Evolutionary conservation across 2,888 invertebrate genomes (phyloP).

Genomic region (Trissonchulus latispiculum): DNA sequence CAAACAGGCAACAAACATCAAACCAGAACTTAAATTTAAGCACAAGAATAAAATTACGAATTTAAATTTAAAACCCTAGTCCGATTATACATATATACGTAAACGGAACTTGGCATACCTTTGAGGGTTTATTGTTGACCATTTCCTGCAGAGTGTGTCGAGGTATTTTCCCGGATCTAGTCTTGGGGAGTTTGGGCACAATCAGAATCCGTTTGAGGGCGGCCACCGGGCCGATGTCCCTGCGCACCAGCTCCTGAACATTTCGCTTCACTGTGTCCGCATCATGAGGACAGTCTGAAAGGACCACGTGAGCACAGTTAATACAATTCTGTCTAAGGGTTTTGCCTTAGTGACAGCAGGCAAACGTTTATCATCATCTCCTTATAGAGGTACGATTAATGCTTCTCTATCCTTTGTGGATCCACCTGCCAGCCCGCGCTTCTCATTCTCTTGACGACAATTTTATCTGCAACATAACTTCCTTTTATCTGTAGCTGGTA

Average conservation of each 20-base stretch:
- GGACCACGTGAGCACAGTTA: too few species aligned
- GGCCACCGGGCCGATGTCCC: conserved; percentile 72
- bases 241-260: conserved; percentile 55
- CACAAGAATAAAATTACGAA: too few species aligned
- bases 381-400: too few species aligned
- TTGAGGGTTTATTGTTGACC: conserved; percentile 66
- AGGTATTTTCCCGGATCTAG: conserved; percentile 71
- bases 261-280: conserved; percentile 54
- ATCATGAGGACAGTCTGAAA: conserved; percentile 30
- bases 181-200: conserved; percentile 71
- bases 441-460: too few species aligned
- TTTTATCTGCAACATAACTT: too few species aligned
- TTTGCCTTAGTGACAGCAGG: too few species aligned
- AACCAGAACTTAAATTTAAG: too few species aligned
- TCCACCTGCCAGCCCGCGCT: too few species aligned
- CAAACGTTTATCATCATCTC: not conserved
- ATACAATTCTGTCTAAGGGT: too few species aligned
- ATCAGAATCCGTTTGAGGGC: conserved; percentile 68
- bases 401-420: too few species aligned
- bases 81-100: not conserved
- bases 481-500: too few species aligned
- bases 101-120: conserved; percentile 53
- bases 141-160: conserved; percentile 73
- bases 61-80: conserved; percentile 16
- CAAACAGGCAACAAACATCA: not conserved